A percentile compares a stretch with the other conserved stretches of the same genome.
Evolutionary conservation across 2,888 invertebrate species (phyloP).

Genomic region (Lucinisca nassula): DNA sequence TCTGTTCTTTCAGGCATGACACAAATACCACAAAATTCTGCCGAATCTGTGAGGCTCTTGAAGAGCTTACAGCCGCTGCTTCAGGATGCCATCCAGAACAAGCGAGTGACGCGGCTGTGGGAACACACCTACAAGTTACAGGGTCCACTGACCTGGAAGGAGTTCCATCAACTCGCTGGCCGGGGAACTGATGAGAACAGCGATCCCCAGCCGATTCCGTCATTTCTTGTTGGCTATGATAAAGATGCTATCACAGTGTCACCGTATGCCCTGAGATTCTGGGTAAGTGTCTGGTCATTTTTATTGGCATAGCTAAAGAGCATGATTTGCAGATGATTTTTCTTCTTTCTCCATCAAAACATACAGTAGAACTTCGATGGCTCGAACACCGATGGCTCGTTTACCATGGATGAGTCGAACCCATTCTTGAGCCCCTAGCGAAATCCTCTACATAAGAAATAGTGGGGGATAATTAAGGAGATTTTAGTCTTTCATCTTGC

Average conservation of each 20-base stretch:
- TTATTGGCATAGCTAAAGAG: no score
- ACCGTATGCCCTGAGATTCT: slow-evolving; percentile 97
- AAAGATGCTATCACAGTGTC: slow-evolving; percentile 98
- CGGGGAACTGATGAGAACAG: slow-evolving; percentile 97
- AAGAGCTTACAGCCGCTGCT: slow-evolving; percentile 96
- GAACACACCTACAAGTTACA: slow-evolving; percentile 97
- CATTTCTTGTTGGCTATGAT: slow-evolving; percentile 97
- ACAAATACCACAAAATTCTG: slow-evolving; percentile 90
- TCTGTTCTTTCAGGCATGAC: slow-evolving; percentile 75
- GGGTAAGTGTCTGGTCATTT: no score
- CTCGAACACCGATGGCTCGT: no score
- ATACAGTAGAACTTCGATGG: no score
- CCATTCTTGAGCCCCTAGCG: no score
- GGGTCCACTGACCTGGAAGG: slow-evolving; percentile 99
- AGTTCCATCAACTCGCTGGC: slow-evolving; percentile 98
- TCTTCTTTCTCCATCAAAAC: no score
- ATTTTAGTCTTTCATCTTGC: no score
- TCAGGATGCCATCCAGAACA: slow-evolving; percentile 98
- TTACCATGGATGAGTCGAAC: no score
- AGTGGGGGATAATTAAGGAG: no score
- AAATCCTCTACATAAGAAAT: no score
- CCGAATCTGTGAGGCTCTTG: slow-evolving; percentile 97
- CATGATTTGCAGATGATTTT: no score
- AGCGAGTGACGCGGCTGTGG: slow-evolving; percentile 93
- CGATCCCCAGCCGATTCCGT: slow-evolving; percentile 99